A percentile compares a stretch with the other conserved stretches of the same genome.
Evolutionary conservation across 2,888 invertebrate species (phyloP).

Genomic region (Tridacna crocea): DNA sequence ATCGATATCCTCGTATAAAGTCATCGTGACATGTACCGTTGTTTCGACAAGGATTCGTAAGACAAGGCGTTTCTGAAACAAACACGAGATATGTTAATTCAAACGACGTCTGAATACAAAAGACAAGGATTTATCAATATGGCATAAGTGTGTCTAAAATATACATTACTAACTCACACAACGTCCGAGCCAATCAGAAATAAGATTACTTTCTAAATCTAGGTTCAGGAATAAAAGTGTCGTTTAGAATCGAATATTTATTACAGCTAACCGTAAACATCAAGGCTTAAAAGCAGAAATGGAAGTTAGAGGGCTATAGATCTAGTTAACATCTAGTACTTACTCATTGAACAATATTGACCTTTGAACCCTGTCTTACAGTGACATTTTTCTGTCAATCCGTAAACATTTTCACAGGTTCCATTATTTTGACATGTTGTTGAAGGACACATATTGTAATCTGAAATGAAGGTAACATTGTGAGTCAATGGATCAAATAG

Average conservation of each 20-base stretch:
- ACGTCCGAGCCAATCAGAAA: too few species aligned
- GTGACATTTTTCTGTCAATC: slow-evolving; percentile 46
- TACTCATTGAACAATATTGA: slow-evolving; percentile 30
- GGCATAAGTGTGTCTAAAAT: too few species aligned
- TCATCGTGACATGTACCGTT: slow-evolving; percentile 31
- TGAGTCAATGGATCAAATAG: too few species aligned
- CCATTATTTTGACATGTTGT: slow-evolving; percentile 54
- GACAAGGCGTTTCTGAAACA: slow-evolving; percentile 50
- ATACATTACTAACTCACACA: too few species aligned
- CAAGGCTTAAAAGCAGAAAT: too few species aligned
- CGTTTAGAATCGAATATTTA: too few species aligned
- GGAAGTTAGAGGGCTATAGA: too few species aligned
- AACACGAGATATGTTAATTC: neutral
- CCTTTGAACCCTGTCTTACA: slow-evolving; percentile 58
- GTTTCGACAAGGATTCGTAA: slow-evolving; percentile 51
- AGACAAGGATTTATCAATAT: neutral
- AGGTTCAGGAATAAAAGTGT: too few species aligned
- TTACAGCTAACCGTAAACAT: too few species aligned
- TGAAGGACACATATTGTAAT: neutral
- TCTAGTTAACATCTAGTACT: neutral
- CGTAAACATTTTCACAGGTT: slow-evolving; percentile 55
- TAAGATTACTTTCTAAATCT: too few species aligned
- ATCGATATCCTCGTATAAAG: slow-evolving; percentile 11
- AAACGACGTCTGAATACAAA: neutral
- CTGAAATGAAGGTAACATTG: slow-evolving; percentile 1